Evolutionary conservation across 1,140 invertebrate species (phyloP).

Genomic region (Sinonovacula constricta): DNA sequence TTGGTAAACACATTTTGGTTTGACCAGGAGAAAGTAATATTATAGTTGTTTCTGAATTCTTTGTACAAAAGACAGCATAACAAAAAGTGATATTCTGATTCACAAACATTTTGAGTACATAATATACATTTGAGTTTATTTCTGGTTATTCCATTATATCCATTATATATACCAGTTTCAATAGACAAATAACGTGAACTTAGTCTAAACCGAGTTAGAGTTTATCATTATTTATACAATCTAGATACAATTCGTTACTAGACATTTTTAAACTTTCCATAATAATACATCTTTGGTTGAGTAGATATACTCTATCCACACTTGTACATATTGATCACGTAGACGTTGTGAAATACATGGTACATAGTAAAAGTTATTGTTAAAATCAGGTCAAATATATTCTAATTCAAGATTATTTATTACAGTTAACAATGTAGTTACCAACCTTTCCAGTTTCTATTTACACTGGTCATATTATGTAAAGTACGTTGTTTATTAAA

Average conservation of each 20-base stretch:
- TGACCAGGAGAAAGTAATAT: too few relatives aligned
- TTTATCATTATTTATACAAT: too few relatives aligned
- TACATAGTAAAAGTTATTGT: background rate
- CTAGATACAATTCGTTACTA: too few relatives aligned
- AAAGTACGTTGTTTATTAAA: background rate
- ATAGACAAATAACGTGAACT: background rate
- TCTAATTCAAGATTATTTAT: too few relatives aligned
- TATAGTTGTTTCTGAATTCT: too few relatives aligned
- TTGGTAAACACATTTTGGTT: too few relatives aligned
- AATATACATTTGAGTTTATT: background rate
- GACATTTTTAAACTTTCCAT: background rate
- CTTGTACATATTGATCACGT: background rate
- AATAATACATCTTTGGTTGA: background rate
- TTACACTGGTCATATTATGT: background rate
- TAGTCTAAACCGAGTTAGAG: background rate
- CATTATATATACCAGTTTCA: background rate
- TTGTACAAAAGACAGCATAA: too few relatives aligned
- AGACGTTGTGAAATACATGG: background rate
- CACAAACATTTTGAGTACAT: too few relatives aligned
- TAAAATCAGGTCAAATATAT: background rate
- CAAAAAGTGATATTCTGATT: too few relatives aligned
- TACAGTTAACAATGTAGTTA: too few relatives aligned
- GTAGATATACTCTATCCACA: too few relatives aligned
- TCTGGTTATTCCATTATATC: too few relatives aligned
- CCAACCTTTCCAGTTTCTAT: background rate